Percentiles rank a stretch among this genome's conserved stretches.
These are phyloP conservation scores for Sycophaga agraensis DNA, from an alignment of 1,140 invertebrate species.

Conservation along the genomic window DNA sequence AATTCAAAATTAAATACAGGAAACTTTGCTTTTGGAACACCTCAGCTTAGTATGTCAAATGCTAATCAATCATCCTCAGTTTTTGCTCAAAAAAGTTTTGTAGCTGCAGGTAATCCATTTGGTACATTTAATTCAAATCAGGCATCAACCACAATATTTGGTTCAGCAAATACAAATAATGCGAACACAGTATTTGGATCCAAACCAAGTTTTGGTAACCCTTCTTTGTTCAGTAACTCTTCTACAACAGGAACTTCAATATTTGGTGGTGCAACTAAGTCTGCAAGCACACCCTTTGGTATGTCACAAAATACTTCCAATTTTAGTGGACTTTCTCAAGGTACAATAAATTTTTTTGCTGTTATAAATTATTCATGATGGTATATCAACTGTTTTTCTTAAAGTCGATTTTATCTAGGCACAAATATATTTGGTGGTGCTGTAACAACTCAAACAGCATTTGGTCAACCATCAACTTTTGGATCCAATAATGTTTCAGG, in stretches of 20 bases:
- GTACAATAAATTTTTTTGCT: too few relatives aligned
- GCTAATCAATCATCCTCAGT: conserved; percentile 34
- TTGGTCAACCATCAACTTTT: conserved; percentile 40
- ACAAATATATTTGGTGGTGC: conserved; percentile 40
- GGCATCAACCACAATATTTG: conserved; percentile 37
- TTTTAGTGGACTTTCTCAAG: conserved; percentile 30
- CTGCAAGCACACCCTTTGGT: conserved; percentile 33
- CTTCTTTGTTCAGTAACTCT: conserved; percentile 33
- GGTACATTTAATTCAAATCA: conserved; percentile 33
- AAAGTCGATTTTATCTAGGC: conserved; percentile 3
- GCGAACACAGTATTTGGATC: conserved; percentile 38
- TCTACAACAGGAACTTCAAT: conserved; percentile 29
- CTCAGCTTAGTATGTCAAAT: conserved; percentile 33
- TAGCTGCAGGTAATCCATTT: conserved; percentile 34
- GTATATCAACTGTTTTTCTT: too few relatives aligned
- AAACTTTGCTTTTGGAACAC: conserved; percentile 36
- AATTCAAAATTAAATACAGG: conserved; percentile 27
- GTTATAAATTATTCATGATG: too few relatives aligned
- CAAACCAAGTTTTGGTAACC: conserved; percentile 41
- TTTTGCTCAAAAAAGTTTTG: conserved; percentile 39
- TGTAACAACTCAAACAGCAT: conserved; percentile 34
- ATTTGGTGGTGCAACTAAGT: conserved; percentile 36
- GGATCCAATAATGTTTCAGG: conserved; percentile 25
- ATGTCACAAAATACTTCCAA: conserved; percentile 29
- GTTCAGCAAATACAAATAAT: conserved; percentile 20